Base-by-base conservation (phyloP, 2,888 invertebrate species). In the Gari tellinella region DNA sequence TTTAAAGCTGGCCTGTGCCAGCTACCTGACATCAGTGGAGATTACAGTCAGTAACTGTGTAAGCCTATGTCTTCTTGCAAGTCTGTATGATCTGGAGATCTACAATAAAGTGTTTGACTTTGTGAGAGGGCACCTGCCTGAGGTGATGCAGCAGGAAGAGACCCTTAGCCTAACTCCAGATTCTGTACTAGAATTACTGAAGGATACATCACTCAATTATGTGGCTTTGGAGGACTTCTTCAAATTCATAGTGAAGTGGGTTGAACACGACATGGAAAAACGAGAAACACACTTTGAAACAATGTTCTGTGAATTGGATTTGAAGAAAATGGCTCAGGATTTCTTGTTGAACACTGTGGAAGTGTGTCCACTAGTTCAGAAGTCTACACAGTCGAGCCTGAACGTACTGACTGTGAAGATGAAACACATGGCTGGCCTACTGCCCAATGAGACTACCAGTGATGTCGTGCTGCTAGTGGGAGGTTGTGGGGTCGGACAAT, bases 11-110 rank as follows among this genome's bases (percentile, higher is more conserved):
- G 72, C 77, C 8, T 87, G 87, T 58, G 67, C 80, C 12, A 78
- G 72, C 38, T 85, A 84, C 61, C 70, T 88, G 8, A 49, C 65
- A 21, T 65, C 63, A 4, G 68, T 81, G 1, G 78, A 79, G 15
- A 55, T 87, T 8, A 85, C 63, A 14, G 45, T 79, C 7, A 73
- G 84, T 7, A 88, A 88, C 60, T 88, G 86, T 69, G 81, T 86
- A 14, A 78, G 75, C 45, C 67, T 86, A 10, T 80, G 84, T 51
- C 68, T 86, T 25, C 64, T 87, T 19, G 81, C 83, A 43, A 86
- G 84, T 57, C 66, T 83, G 43, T 87, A 86, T 74, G 80, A 87
- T 67, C 75, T 88, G n/a, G 85, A 87, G 19, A 64, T 81, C 52
- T 87, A 86, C 56, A 69, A 63, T 26, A 67, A 65, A 43, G 78